phyloP scores from a whole-genome alignment of 2,113 vertebrate genomes.

The Labeo rohita region DNA sequence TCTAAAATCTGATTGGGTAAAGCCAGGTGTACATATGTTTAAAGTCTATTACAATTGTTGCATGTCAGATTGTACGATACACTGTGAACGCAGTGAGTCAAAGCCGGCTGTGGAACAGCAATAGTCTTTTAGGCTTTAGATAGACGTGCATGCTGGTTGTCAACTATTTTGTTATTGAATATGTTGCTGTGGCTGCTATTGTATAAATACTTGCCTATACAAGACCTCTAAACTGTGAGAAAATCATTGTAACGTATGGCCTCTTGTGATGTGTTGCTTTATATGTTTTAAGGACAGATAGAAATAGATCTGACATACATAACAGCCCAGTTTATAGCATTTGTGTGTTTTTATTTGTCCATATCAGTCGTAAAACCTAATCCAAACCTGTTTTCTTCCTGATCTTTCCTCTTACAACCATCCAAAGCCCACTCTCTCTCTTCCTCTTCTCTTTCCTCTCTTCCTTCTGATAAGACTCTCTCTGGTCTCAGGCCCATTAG shows the following conservation, averaged over 20 bases:
- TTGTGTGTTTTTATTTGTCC: conserved; percentile 8
- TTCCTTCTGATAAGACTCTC: conserved; percentile 61
- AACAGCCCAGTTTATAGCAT: not conserved
- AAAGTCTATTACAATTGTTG: not conserved
- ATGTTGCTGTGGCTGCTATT: not conserved
- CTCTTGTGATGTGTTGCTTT: not conserved
- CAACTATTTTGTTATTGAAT: not conserved
- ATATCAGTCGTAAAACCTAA: not conserved
- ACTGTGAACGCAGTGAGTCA: not conserved
- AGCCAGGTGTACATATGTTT: not conserved
- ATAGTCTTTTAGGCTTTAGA: not conserved
- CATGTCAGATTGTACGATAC: not conserved
- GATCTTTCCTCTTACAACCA: not conserved
- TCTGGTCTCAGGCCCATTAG: conserved; percentile 57
- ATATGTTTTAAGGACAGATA: not conserved
- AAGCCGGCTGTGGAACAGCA: not conserved
- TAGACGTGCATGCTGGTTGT: not conserved
- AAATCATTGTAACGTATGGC: not conserved
- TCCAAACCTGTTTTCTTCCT: not conserved
- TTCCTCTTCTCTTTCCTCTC: conserved; percentile 24
- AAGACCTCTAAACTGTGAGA: not conserved
- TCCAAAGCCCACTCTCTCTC: conserved; percentile 32
- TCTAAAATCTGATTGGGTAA: not conserved
- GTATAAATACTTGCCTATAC: not conserved
- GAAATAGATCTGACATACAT: not conserved